Evolutionary conservation across 2,888 invertebrate species (phyloP), one percentile per base, ranked within the genome.

Genomic region (Drosophila incognita): DNA sequence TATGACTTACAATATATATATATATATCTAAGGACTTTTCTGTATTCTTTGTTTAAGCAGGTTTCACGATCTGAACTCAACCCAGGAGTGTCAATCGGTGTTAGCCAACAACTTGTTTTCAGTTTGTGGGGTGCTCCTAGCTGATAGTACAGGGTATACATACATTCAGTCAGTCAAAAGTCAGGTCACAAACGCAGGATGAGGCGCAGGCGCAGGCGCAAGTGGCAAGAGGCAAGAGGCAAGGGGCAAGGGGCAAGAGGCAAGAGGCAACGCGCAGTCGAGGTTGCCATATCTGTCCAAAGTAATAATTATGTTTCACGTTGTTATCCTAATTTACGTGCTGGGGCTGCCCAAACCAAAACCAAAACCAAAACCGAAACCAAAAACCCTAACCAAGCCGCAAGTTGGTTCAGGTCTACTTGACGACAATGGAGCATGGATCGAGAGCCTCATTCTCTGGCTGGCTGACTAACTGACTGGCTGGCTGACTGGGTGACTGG

Each of bases 301-400:
- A 86, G 86, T 87, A 90, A 90, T 91, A 91, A 91, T 91, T 91
- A 91, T 90, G 91, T 83, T 90, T 83, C 90, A 91, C 91, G 89
- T 91, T 90, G 91, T 91, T 91, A 91, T 91, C 91, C 91, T 91
- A 91, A 91, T 91, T 91, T 91, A 91, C 91, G 91, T 91, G 90
- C 90, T 79, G 75, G 70, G 58, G 83, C 74, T 74, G 76, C 72
- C 79, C 83, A 69, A 56, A 52, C 64, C 65, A 56, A 59, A 36
- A 21, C 24, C 27, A 48, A 64, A 57, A 38, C 62, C 36, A 53
- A 57, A 31, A 24, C 33, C n/a, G 38, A 46, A 46, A 59, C 15
- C 49, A 24, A 8, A 59, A 52, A 10, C 31, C 18, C 36, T 21
- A 54, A 13, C 42, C 31, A 24, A 33, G 15, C 13, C 24, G 53